Conservation (phyloP, 2,888 invertebrate species). For the Byasa hedistus region DNA sequence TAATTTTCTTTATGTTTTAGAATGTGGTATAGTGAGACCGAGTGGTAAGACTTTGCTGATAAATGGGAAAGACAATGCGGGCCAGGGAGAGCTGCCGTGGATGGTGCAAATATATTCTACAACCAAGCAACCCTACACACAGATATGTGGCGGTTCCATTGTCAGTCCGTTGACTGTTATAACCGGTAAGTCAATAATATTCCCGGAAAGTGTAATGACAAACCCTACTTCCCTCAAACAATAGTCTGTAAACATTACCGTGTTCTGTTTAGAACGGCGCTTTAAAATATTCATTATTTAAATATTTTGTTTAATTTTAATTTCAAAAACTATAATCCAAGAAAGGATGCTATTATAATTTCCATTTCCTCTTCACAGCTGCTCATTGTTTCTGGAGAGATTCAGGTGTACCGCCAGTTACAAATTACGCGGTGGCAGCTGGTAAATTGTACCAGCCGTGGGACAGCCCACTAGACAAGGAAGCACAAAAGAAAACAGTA, state of each 20-base stretch:
- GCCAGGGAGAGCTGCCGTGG: constrained; percentile 63
- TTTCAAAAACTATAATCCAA: no score
- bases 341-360: no score
- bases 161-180: constrained; percentile 43
- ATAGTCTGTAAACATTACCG: constrained; percentile 44
- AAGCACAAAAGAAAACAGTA: constrained; percentile 54
- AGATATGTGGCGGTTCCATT: constrained; percentile 72
- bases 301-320: no score
- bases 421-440: constrained; percentile 48
- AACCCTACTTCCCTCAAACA: no score
- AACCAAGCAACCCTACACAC: constrained; percentile 50
- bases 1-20: constrained; percentile 34
- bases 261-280: no score
- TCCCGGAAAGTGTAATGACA: no score
- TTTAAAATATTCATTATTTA: no score
- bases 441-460: constrained; percentile 59
- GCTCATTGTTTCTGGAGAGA: constrained; percentile 61
- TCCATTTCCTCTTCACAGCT: constrained; percentile 40
- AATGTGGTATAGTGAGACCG: constrained; percentile 51
- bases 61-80: neutral
- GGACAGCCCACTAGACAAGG: constrained; percentile 38
- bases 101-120: constrained; percentile 66
- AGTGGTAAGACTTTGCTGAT: neutral
- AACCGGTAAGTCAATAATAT: constrained; percentile 36
- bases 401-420: constrained; percentile 37